Evolutionary conservation across 2,888 invertebrate genomes (phyloP).

Genomic region (Ochropacha duplaris): DNA sequence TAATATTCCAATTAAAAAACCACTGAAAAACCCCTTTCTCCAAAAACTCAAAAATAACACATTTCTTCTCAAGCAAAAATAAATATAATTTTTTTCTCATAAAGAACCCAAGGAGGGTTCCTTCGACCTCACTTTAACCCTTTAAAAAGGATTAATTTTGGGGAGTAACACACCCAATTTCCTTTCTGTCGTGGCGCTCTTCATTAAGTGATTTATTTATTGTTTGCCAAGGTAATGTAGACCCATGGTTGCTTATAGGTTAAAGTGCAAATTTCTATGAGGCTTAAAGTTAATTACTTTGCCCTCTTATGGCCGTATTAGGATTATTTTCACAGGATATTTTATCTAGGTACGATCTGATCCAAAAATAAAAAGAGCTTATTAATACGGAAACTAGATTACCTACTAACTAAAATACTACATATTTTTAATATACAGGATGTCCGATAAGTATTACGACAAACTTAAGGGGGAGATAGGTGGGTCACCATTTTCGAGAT

Average conservation of each 20-base stretch:
- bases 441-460: too few species aligned
- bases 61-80: not conserved
- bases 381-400: too few species aligned
- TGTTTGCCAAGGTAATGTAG: constrained; percentile 47
- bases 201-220: constrained; percentile 66
- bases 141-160: constrained; percentile 47
- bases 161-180: constrained; percentile 54
- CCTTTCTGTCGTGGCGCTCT: constrained; percentile 56
- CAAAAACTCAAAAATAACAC: not conserved
- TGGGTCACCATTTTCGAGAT: too few species aligned
- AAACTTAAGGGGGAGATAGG: too few species aligned
- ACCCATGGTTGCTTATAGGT: constrained; percentile 23
- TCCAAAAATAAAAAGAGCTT: too few species aligned
- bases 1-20: too few species aligned
- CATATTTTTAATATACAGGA: too few species aligned
- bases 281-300: constrained; percentile 9
- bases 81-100: constrained; percentile 2
- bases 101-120: constrained; percentile 12
- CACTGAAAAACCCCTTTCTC: too few species aligned
- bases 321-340: too few species aligned
- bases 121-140: constrained; percentile 26
- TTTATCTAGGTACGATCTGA: too few species aligned
- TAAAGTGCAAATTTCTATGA: constrained; percentile 5
- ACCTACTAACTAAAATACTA: too few species aligned
- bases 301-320: not conserved